Percentiles rank a stretch among this genome's conserved stretches.
phyloP scores from a whole-genome alignment of 1,140 invertebrate genomes.

The Aphelenchoides besseyi region DNA sequence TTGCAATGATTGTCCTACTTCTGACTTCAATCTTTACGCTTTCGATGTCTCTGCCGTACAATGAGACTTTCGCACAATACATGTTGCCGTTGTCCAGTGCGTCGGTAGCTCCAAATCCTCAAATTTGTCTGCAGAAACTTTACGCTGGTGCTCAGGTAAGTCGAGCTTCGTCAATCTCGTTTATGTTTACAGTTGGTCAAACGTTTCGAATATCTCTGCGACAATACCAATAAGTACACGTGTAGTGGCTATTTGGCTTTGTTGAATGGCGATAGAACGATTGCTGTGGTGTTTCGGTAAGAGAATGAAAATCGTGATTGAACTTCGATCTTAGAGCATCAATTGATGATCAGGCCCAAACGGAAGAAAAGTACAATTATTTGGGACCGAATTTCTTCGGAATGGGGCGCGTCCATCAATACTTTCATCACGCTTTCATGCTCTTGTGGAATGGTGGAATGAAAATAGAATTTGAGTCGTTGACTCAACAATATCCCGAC shows the following conservation, averaged over 20 bases:
- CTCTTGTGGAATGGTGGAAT: neutral
- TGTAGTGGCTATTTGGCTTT: conserved; percentile 7
- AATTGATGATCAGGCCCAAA: too few species aligned
- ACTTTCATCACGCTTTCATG: neutral
- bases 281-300: conserved; percentile 15
- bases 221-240: conserved; percentile 4
- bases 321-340: neutral
- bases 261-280: neutral
- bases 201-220: conserved; percentile 5
- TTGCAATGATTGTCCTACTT: too few species aligned
- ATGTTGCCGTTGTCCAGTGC: too few species aligned
- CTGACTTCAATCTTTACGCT: too few species aligned
- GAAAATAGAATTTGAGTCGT: neutral
- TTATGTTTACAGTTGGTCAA: neutral
- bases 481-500: neutral
- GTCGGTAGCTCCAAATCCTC: too few species aligned
- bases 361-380: neutral
- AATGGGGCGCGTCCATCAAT: neutral
- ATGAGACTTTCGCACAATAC: too few species aligned
- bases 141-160: too few species aligned
- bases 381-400: neutral
- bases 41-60: too few species aligned
- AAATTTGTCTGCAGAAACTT: too few species aligned
- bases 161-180: too few species aligned
- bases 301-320: neutral